Conservation (phyloP, 1,140 invertebrate species). For the Polypedilum vanderplanki region DNA sequence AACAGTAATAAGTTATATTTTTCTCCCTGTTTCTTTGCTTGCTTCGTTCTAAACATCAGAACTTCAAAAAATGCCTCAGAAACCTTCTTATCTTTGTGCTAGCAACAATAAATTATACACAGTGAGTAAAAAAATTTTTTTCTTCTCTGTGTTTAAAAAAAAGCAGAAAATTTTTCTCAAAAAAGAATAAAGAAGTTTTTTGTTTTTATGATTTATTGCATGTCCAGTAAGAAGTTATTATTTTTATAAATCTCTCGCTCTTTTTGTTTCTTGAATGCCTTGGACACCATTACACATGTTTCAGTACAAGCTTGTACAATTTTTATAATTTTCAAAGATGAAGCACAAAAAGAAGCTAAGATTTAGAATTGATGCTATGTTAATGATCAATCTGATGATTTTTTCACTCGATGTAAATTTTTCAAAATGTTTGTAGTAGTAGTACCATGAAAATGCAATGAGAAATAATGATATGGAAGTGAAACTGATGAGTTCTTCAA, state of each 20-base stretch:
- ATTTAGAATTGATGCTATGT: background rate
- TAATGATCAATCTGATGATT: background rate
- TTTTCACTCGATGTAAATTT: background rate
- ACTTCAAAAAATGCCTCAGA: background rate
- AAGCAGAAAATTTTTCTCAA: too few relatives aligned
- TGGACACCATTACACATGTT: background rate
- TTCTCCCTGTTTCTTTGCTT: too few relatives aligned
- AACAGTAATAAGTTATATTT: too few relatives aligned
- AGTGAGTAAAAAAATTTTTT: background rate
- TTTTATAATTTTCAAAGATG: background rate
- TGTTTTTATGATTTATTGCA: slow-evolving; percentile 24
- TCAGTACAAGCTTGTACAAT: background rate
- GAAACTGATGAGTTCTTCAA: background rate
- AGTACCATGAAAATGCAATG: background rate
- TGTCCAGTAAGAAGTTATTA: slow-evolving; percentile 9
- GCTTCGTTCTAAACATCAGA: too few relatives aligned
- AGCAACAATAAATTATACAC: slow-evolving; percentile 3
- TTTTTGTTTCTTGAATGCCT: slow-evolving; percentile 24
- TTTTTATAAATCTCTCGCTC: background rate
- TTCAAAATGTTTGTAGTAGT: background rate
- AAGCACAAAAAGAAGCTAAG: background rate
- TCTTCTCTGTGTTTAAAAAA: slow-evolving; percentile 1
- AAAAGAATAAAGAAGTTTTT: background rate
- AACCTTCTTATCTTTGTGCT: slow-evolving; percentile 13
- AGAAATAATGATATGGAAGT: background rate